Evolutionary conservation across 2,113 vertebrate genomes (phyloP).

Genomic region (Rattus norvegicus): DNA sequence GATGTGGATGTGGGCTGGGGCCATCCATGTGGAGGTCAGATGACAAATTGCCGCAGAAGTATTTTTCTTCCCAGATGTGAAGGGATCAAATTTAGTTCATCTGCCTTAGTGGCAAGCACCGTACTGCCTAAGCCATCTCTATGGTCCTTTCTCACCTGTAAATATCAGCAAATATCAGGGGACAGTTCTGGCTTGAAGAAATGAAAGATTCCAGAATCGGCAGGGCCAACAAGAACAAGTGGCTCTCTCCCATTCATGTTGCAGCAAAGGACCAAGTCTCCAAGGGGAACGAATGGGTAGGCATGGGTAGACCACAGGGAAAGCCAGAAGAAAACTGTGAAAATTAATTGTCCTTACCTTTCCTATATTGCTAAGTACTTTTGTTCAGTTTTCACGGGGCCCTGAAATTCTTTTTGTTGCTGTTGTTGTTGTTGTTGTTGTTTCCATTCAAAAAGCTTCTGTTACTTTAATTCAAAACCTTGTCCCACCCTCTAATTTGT

Average conservation of each 20-base stretch:
- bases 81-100: neutral
- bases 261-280: neutral
- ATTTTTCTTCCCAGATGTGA: neutral
- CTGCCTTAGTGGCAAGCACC: neutral
- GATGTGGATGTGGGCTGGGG: too few species aligned
- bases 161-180: slow-evolving; percentile 41
- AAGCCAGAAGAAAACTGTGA: neutral
- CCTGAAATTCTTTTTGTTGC: neutral
- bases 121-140: neutral
- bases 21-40: neutral
- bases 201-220: neutral
- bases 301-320: neutral
- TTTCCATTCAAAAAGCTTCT: neutral
- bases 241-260: neutral
- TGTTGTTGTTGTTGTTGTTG: neutral
- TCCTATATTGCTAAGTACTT: neutral
- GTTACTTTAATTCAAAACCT: neutral
- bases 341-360: neutral
- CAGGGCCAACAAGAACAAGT: neutral
- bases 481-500: too few species aligned
- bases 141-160: slow-evolving; percentile 20
- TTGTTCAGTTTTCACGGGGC: neutral
- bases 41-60: neutral
- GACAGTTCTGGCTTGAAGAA: slow-evolving; percentile 10
- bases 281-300: neutral